These are phyloP conservation scores for Protonemura montana DNA, from an alignment of 2,888 invertebrate genomes.

Conservation along the genomic window DNA sequence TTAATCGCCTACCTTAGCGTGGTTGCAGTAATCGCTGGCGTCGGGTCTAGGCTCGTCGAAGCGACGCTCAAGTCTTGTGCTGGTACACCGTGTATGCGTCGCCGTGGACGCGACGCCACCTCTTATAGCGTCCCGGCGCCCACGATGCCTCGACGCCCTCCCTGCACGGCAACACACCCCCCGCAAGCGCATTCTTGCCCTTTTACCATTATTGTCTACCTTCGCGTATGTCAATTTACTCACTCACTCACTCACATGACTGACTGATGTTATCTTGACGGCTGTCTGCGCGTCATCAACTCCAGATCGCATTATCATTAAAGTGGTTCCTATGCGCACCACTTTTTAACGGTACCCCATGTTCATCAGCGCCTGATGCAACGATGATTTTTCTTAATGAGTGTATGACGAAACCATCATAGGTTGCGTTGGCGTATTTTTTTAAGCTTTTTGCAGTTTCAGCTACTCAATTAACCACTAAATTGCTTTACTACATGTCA, in stretches of 20 bases:
- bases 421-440: too few relatives aligned
- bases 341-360: not conserved
- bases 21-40: not conserved
- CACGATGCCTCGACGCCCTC: not conserved
- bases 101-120: not conserved
- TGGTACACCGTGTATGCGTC: not conserved
- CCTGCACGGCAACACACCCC: not conserved
- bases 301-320: not conserved
- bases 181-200: constrained; percentile 12
- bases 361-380: not conserved
- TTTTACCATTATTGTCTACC: not conserved
- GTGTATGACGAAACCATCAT: too few relatives aligned
- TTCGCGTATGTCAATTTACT: not conserved
- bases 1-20: not conserved
- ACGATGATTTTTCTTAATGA: not conserved
- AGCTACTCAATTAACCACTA: too few relatives aligned
- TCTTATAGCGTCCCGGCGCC: constrained; percentile 12
- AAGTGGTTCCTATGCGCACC: not conserved
- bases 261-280: not conserved
- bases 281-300: not conserved
- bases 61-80: not conserved
- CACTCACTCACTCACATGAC: not conserved
- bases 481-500: too few relatives aligned
- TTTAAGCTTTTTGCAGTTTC: too few relatives aligned
- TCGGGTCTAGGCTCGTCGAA: not conserved